Base-by-base conservation (phyloP, 2,888 invertebrate species). In the Callimorpha dominula region DNA sequence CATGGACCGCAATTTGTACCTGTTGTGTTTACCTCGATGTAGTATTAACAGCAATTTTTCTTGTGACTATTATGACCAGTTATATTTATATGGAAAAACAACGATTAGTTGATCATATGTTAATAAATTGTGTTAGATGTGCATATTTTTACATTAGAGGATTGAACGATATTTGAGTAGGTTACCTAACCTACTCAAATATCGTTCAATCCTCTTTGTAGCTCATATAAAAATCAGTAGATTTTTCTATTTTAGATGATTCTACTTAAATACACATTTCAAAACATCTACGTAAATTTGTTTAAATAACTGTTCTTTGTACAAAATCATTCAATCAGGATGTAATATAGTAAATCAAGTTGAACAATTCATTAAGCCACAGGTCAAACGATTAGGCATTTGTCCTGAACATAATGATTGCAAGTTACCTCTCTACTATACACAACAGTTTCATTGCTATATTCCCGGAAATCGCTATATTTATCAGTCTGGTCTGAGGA, bases 361-460 rank as follows among this genome's bases (percentile, higher is more conserved):
- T 66, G 50, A 50, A 71, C 43, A 43, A 60, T 3, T 42, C n/a
- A 71, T 71, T 31, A 17, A 72, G 54, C 7, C 6, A n/a, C 46
- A 65, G 65, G 65, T 54, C 63, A 72, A 12, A 11, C n/a, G 40
- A 64, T 40, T 64, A 43, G 54, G 57, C 65, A 20, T 49, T 54
- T 66, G 20, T 49, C 31, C 52, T 14, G 62, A 54, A 66, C 20
- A 17, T 73, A 83, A 74, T 82, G 75, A 82, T 74, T 80, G 63
- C 71, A 73, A 65, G 71, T 69, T 76, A 74, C 65, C 64, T 77
- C 67, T 75, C 69, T 70, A 73, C 15, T 57, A 43, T 52, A 67
- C 79, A 78, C 78, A 83, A 76, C 76, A 75, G 87, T 91, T 90
- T 94, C 93, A 93, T 91, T 93, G 94, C 92, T 93, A 92, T 93